Evolutionary conservation across 2,113 vertebrate genomes (phyloP), one percentile per base, ranked within the genome.

Genomic region (Nibea coibor): DNA sequence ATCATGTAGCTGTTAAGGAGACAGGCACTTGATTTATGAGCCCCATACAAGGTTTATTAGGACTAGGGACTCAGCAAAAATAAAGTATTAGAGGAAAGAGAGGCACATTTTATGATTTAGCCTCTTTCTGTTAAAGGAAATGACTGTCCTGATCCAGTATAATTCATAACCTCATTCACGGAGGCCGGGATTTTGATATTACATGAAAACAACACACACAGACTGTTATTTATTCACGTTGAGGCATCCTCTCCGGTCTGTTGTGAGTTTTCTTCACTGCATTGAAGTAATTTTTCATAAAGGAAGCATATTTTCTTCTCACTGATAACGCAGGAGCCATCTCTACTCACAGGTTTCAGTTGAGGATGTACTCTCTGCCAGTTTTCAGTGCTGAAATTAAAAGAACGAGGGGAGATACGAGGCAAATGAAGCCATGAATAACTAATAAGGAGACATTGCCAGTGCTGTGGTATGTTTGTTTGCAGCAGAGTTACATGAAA

Each of bases 11-110:
- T 90, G 88, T 85, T 88, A 83, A 58, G 82, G 70, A 73, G 88
- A 88, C 82, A 63, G 64, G 53, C 28, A 63, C 58, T 83, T 90
- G 87, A 93, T 93, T 91, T 90, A 93, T 93, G 91, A 92, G 82
- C 68, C 39, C 56, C 47, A 57, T 45, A 61, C 80, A 50, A 39
- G 72, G 48, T 86, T 87, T 92, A 85, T 88, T 81, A 83, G 66
- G 57, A 82, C 24, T 14, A 54, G 75, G 61, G 81, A 35, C 72
- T 66, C 62, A 31, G 71, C 24, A 74, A 62, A 87, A 85, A 93
- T 84, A 84, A 77, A 39, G 53, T 71, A 72, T 81, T 47, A 50
- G 71, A 86, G 58, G 31, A 0, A 24, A 77, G 65, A 51, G 51
- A 83, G 58, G 45, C 28, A n/a, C 71, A 83, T 83, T 82, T 88